Evolutionary conservation across 2,797 vertebrate species (phyloP).

Genomic region (Okamejei kenojei): DNA sequence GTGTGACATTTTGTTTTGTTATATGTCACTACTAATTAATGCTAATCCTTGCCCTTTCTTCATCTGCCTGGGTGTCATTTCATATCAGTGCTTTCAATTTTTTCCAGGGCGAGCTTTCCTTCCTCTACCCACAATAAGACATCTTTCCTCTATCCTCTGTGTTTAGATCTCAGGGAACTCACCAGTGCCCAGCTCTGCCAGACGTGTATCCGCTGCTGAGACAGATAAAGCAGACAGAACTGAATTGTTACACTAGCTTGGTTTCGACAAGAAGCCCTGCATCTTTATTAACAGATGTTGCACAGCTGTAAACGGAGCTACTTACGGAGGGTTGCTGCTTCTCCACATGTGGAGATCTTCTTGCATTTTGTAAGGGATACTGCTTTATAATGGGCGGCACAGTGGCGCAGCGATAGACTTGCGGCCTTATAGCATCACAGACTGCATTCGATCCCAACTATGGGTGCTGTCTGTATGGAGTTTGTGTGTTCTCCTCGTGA

Average conservation of each 20-base stretch:
- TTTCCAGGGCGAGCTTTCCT: not conserved
- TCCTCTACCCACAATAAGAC: not conserved
- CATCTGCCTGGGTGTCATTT: not conserved
- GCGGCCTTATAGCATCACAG: too few species aligned
- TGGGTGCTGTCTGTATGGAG: too few species aligned
- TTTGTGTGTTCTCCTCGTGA: too few species aligned
- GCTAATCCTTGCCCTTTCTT: not conserved
- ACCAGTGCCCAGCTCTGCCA: not conserved
- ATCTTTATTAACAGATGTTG: not conserved
- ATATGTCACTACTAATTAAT: not conserved
- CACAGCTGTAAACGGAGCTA: not conserved
- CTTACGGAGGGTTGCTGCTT: not conserved
- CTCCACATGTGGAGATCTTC: not conserved
- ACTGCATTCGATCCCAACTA: too few species aligned
- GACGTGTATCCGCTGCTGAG: not conserved
- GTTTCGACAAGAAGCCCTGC: not conserved
- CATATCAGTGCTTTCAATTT: not conserved
- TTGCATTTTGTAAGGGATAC: not conserved
- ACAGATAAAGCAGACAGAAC: not conserved
- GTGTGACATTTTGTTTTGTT: not conserved
- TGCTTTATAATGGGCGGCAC: too few species aligned
- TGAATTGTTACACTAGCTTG: not conserved
- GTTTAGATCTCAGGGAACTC: not conserved
- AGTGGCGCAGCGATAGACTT: too few species aligned
- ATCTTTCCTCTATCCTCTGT: not conserved